phyloP scores from a whole-genome alignment of 2,888 invertebrate species.

The Agrochola macilenta region DNA sequence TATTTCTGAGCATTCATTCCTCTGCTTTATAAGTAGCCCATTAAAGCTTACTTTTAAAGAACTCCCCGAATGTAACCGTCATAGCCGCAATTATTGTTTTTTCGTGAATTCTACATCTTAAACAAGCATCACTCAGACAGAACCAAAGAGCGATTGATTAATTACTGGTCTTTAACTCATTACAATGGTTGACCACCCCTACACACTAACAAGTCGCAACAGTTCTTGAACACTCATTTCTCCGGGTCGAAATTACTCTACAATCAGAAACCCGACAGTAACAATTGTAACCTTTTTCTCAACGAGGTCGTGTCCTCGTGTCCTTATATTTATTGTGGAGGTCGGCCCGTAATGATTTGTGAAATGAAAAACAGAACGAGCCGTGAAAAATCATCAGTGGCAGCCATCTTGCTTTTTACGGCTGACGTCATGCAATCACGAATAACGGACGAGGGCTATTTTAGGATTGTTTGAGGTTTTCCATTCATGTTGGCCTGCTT shows the following conservation, averaged over 20 bases:
- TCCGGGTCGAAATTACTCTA: slow-evolving; percentile 66
- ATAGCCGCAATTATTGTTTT: neutral
- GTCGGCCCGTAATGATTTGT: slow-evolving; percentile 68
- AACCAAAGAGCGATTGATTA: neutral
- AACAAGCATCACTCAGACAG: neutral
- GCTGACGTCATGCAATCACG: slow-evolving; percentile 73
- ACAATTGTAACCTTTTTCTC: slow-evolving; percentile 67
- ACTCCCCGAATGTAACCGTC: neutral
- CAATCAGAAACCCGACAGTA: slow-evolving; percentile 72
- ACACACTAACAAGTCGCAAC: slow-evolving; percentile 7
- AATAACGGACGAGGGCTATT: slow-evolving; percentile 50
- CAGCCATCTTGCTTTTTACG: slow-evolving; percentile 70
- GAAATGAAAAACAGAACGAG: slow-evolving; percentile 69
- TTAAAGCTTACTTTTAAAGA: neutral
- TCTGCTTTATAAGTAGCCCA: neutral
- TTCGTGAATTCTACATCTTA: neutral
- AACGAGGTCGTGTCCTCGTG: slow-evolving; percentile 62
- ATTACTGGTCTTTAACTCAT: neutral
- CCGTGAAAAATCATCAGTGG: slow-evolving; percentile 64
- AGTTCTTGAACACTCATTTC: slow-evolving; percentile 58
- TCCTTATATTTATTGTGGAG: slow-evolving; percentile 56
- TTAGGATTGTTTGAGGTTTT: slow-evolving; percentile 39
- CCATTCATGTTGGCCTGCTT: slow-evolving; percentile 22
- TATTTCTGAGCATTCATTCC: neutral
- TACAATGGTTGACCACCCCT: slow-evolving; percentile 26